Evolutionary conservation across 2,888 invertebrate genomes (phyloP), one percentile per base, ranked within the genome.

Genomic region (Cantharis nigra): DNA sequence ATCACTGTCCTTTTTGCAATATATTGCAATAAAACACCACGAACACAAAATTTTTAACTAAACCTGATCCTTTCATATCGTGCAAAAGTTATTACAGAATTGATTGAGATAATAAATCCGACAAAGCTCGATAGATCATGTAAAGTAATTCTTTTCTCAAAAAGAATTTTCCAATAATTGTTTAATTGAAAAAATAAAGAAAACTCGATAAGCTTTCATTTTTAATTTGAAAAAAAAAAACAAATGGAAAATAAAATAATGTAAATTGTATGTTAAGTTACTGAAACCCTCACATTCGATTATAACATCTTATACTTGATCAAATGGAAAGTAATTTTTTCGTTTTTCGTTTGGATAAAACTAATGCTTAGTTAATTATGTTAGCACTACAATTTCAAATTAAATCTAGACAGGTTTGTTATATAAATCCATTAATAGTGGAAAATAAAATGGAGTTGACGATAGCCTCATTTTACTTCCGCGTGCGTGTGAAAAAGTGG

Each of bases 401-500:
- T 13, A 67, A 67, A 23, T 67, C 18, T 64, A 16, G 64, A 64
- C 49, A 49, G 49, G 23, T 23, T 67, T n/a, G 14, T 67, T 67
- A 23, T 23, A 18, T 11, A 67, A 67, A 67, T 67, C 9, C 26
- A 67, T 67, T 67, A 67, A 67, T 67, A 23, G n/a, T 67, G 23
- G 11, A 20, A 26, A 67, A 26, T 67, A 67, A 67, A 67, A 67
- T 67, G 67, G 73, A 62, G 69, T 49, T 73, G 73, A 26, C 62
- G 67, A 69, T 69, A 69, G 23, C 69, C 73, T 49, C 69, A 73
- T 69, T 73, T 69, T 73, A 69, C 69, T 73, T 73, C 69, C 49
- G 69, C 69, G 73, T 69, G 73, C 69, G 62, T 73, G 69, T 72
- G 73, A 69, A 73, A 73, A 72, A 73, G 73, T 49, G 62, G 69